Evolutionary conservation across 2,888 invertebrate species (phyloP), one percentile per base, ranked within the genome.

Genomic region (Archaeoteleia sp.): DNA sequence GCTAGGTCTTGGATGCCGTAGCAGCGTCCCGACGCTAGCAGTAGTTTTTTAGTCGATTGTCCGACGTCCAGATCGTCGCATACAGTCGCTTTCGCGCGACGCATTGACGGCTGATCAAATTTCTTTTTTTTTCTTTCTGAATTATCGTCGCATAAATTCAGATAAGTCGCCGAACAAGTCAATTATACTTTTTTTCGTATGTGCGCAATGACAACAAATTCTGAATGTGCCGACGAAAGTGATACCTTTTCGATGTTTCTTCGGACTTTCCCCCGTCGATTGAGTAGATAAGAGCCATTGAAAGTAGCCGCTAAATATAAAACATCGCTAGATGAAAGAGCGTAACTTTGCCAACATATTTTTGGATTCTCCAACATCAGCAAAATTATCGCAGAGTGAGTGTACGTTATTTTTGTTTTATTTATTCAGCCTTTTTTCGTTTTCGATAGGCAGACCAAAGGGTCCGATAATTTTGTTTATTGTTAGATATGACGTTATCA

Each of bases 41-140:
- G 37, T 54, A 53, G 58, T 72, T 73, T 72, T 72, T 70, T 66
- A 70, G 72, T 74, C 65, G 55, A 66, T 62, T 65, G 51, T 25
- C 42, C 62, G 55, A 43, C 69, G 70, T 62, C 65, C 39, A 37
- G 68, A 75, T 72, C 70, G 61, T 55, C 62, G 49, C 71, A 46
- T 42, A 57, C 43, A 17, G 32, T 58, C 46, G 55, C 42, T 37
- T 30, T 8, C 14, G 25, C 30, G 43, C 13, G 48, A 42, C 23
- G 8, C 5, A 23, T 9, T 25, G 10, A 2, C 30, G 14, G 9
- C 25, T 14, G 3, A 17, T 35, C 10, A 37, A n/a, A n/a, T n/a
- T n/a, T 10, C 30, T 37, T 29, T 23, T 13, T 40, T 42, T 25
- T 42, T 27, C 6, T 9, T 40, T 20, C 9, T 15, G 14, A 37